These are phyloP conservation scores for Piaya cayana DNA, from an alignment of 2,113 vertebrate species.

Conservation along the genomic window DNA sequence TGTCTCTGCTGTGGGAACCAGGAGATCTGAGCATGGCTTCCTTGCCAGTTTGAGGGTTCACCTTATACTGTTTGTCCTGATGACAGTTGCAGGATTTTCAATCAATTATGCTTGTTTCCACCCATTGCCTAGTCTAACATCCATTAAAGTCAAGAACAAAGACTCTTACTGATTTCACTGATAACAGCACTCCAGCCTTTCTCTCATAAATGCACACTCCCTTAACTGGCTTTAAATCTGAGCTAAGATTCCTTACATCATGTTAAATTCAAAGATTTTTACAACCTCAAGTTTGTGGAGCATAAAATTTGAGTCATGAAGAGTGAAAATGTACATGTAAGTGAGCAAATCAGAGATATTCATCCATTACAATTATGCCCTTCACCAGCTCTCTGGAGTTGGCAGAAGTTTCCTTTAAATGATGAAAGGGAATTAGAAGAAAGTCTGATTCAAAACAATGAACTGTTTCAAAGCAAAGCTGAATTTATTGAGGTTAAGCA, in stretches of 20 bases:
- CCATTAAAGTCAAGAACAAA: not conserved
- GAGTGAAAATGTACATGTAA: not conserved
- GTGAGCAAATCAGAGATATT: slow-evolving; percentile 16
- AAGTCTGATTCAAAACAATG: slow-evolving; percentile 21
- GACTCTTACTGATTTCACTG: not conserved
- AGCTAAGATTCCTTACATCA: not conserved
- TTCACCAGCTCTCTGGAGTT: not conserved
- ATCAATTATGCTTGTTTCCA: not conserved
- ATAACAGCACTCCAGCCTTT: not conserved
- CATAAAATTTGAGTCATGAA: not conserved
- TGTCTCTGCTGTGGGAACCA: not conserved
- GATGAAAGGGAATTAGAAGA: slow-evolving; percentile 32
- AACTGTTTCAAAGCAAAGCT: slow-evolving; percentile 52
- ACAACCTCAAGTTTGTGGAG: not conserved
- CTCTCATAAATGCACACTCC: not conserved
- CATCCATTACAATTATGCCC: slow-evolving; percentile 8
- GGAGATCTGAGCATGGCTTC: not conserved
- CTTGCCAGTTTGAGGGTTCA: not conserved
- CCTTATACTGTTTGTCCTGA: not conserved
- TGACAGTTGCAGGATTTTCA: not conserved
- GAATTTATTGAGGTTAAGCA: slow-evolving; percentile 22
- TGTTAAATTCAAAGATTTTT: not conserved
- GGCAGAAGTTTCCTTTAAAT: not conserved
- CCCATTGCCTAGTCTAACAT: not conserved
- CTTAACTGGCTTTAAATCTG: not conserved